Conservation (phyloP, 1,140 invertebrate species). For the Pentalonia nigronervosa region DNA sequence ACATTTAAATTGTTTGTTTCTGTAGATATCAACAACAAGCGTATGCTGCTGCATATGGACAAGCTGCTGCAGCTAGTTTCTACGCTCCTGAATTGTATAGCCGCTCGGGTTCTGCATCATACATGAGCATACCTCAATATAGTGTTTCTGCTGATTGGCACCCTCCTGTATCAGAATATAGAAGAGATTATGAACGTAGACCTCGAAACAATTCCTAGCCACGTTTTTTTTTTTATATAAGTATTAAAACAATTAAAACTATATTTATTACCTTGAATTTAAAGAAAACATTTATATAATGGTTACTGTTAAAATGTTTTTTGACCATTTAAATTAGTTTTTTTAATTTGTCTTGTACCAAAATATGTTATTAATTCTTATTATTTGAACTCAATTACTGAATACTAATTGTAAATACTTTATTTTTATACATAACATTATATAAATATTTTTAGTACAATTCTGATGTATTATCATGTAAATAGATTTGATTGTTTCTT, state of each 20-base stretch:
- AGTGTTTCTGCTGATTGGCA: conserved; percentile 40
- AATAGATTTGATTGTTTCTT: conserved; percentile 23
- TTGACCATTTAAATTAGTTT: conserved; percentile 1
- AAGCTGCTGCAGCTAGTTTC: conserved; percentile 47
- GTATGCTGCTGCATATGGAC: conserved; percentile 51
- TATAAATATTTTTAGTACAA: conserved; percentile 49
- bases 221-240: conserved; percentile 5
- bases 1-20: neutral
- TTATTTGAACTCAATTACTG: neutral
- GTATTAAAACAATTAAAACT: neutral
- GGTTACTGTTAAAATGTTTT: conserved; percentile 22
- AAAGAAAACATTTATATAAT: conserved; percentile 5
- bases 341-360: conserved; percentile 47
- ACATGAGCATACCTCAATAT: conserved; percentile 30
- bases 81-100: conserved; percentile 43
- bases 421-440: conserved; percentile 55
- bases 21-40: conserved; percentile 54
- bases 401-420: conserved; percentile 48
- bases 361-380: conserved; percentile 44
- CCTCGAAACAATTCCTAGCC: conserved; percentile 55
- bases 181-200: conserved; percentile 52
- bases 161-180: conserved; percentile 39
- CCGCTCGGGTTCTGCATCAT: conserved; percentile 26
- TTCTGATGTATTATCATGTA: conserved; percentile 4
- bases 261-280: neutral